These are phyloP conservation scores for Champsocephalus esox DNA, from an alignment of 2,797 vertebrate species.

Conservation along the genomic window DNA sequence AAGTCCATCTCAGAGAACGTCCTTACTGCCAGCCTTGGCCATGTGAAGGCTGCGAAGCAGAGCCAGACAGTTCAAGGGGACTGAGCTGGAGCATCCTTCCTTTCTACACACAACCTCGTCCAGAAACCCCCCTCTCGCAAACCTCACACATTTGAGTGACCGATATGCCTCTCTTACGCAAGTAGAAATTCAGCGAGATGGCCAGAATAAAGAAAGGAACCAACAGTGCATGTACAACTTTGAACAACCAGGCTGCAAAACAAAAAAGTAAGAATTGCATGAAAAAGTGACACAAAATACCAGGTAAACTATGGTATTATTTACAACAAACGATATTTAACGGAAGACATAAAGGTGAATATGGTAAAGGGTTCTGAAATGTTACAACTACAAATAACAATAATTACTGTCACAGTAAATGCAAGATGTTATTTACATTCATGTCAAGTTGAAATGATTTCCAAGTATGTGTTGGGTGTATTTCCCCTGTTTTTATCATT, in stretches of 20 bases:
- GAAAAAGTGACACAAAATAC: background rate
- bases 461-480: too few species aligned
- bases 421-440: too few species aligned
- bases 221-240: background rate
- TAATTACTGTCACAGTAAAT: too few species aligned
- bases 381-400: too few species aligned
- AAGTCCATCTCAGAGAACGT: background rate
- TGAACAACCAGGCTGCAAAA: slow-evolving; percentile 11
- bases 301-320: too few species aligned
- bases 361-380: too few species aligned
- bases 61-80: slow-evolving; percentile 34
- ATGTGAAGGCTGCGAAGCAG: slow-evolving; percentile 17
- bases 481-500: too few species aligned
- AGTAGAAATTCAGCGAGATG: background rate
- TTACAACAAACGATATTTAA: too few species aligned
- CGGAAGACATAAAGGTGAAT: too few species aligned
- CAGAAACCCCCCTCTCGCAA: background rate
- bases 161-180: slow-evolving; percentile 14
- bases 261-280: background rate
- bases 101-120: slow-evolving; percentile 29
- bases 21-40: background rate
- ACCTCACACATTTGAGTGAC: slow-evolving; percentile 12
- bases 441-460: too few species aligned
- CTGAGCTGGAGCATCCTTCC: background rate
- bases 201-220: background rate